Base-by-base conservation (phyloP, 2,888 invertebrate species). In the Mesorhabditis belari region DNA sequence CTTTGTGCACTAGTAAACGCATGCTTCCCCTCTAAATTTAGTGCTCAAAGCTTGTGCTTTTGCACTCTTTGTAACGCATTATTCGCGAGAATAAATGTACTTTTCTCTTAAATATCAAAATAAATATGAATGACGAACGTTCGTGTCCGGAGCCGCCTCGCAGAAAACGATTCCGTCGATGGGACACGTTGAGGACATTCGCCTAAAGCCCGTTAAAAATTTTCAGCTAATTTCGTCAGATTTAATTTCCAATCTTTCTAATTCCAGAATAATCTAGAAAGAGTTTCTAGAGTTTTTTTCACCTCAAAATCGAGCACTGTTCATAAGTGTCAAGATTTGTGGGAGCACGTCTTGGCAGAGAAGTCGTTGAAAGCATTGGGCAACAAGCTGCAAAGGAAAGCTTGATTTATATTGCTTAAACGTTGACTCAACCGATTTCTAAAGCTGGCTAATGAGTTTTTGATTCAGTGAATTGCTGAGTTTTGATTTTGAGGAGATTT, bases 181-280 rank as follows among this genome's bases (percentile, higher is more conserved):
- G n/a, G 64, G 64, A 26, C 67, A 67, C 3, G 64, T 63, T n/a
- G 64, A 65, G n/a, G 67, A 67, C 21, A 67, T 61, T 61, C 67
- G 53, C 44, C 44, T 35, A n/a, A 35, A 35, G n/a, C 12, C 12
- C n/a, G 44, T 9, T 17, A 35, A n/a, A n/a, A 35, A 9, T 35
- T n/a, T n/a, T n/a, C n/a, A n/a, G n/a, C n/a, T n/a, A 35, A 35
- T 35, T 17, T 9, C 44, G 12, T n/a, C n/a, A 17, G 44, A 35
- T 35, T n/a, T n/a, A 35, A 17, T n/a, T 35, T n/a, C n/a, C 44
- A 17, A 9, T 35, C 44, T 35, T 6, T 35, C 35, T 35, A 35
- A 12, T 17, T 35, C 35, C 17, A 6, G 9, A 35, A 6, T 17
- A 17, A 17, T 35, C 35, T 35, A 12, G n/a, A n/a, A n/a, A 12